Conservation (phyloP, 2,113 vertebrate genomes). For the Lophura nycthemera region DNA sequence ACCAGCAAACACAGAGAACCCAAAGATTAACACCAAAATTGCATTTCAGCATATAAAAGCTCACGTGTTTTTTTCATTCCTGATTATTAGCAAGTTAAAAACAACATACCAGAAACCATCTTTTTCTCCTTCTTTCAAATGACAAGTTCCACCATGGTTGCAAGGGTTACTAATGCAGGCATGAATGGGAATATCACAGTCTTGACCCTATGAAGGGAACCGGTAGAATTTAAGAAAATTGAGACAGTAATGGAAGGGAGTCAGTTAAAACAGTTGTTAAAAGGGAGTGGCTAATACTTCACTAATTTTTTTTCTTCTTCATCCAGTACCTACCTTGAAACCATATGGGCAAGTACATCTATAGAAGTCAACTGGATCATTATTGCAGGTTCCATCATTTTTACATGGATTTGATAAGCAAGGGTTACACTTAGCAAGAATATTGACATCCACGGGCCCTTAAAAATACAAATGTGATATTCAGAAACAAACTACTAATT, state of each 20-base stretch:
- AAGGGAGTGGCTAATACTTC: not conserved
- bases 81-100: not conserved
- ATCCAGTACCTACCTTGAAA: slow-evolving; percentile 86
- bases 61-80: not conserved
- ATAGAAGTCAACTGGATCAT: slow-evolving; percentile 95
- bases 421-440: slow-evolving; percentile 96
- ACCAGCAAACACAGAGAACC: not conserved
- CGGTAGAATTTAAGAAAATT: not conserved
- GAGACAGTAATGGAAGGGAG: not conserved
- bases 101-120: slow-evolving; percentile 92
- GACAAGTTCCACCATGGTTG: slow-evolving; percentile 91
- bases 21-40: not conserved
- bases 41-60: no score
- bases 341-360: slow-evolving; percentile 95
- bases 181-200: slow-evolving; percentile 94
- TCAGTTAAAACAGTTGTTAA: not conserved
- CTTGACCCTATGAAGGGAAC: slow-evolving; percentile 85
- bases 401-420: slow-evolving; percentile 96
- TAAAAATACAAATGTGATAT: slow-evolving; percentile 56
- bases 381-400: slow-evolving; percentile 95
- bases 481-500: slow-evolving; percentile 8
- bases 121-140: slow-evolving; percentile 93
- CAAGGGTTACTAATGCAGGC: slow-evolving; percentile 95
- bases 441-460: slow-evolving; percentile 91
- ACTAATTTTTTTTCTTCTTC: not conserved